Conservation (phyloP, 1,140 invertebrate genomes). For the Drosophila tristis region DNA sequence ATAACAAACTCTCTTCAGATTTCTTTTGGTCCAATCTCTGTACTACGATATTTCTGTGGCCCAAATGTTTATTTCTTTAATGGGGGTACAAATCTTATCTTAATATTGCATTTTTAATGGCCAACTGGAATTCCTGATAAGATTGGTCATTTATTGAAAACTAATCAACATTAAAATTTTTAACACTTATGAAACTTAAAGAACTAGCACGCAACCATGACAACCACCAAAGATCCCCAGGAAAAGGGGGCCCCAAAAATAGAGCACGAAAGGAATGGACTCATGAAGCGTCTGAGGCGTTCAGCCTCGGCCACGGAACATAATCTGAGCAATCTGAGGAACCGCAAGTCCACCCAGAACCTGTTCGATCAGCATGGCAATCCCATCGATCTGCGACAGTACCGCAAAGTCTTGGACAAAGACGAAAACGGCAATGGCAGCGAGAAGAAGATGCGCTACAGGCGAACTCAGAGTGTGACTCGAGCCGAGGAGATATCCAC, state of each 20-base stretch:
- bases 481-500: conserved; percentile 93
- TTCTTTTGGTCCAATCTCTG: background rate
- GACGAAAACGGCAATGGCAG: conserved; percentile 76
- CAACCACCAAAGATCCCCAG: conserved; percentile 66
- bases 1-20: too few relatives aligned
- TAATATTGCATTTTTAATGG: conserved; percentile 25
- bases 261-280: conserved; percentile 55
- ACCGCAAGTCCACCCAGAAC: conserved; percentile 74
- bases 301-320: conserved; percentile 78
- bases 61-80: conserved; percentile 12
- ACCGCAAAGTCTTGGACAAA: conserved; percentile 76
- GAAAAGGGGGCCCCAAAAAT: conserved; percentile 41
- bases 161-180: conserved; percentile 22
- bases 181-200: background rate
- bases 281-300: conserved; percentile 71
- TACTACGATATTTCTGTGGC: conserved; percentile 31
- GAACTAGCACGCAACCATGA: conserved; percentile 44
- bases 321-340: conserved; percentile 68
- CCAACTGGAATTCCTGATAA: conserved; percentile 23
- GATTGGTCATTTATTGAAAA: conserved; percentile 24
- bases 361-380: conserved; percentile 77
- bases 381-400: conserved; percentile 77
- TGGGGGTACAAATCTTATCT: conserved; percentile 30
- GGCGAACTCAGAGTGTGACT: conserved; percentile 93
- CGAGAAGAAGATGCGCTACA: conserved; percentile 87